Base-by-base conservation (phyloP, 1,140 invertebrate genomes). In the Neotoxoptera formosana region DNA sequence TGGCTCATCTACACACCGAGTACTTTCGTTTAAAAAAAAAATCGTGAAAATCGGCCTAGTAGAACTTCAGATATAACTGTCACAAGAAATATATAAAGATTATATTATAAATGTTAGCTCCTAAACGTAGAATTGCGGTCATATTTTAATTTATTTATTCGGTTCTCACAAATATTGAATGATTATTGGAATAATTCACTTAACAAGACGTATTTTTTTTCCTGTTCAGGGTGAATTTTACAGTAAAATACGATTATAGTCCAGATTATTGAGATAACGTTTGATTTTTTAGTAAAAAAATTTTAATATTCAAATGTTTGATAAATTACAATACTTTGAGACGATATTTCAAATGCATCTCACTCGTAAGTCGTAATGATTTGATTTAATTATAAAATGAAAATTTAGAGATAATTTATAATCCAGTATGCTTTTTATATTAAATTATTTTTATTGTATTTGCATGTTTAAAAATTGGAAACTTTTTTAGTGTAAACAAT, bases 371-470 rank as follows among this genome's bases (percentile, higher is more conserved):
- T 6, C 30, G 9, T 60, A n/a, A n/a, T 76, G 14, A n/a, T 76
- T n/a, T 30, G 30, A 76, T 76, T 76, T 76, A n/a, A n/a, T n/a
- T n/a, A n/a, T 3, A 30, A 67, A 67, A 67, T 67, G 0, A 67
- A n/a, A 76, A 76, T 76, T 76, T 76, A 76, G 30, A n/a, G n/a
- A 76, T 76, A 17, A 76, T 76, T 67, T 67, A n/a, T n/a, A 76
- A 2, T n/a, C n/a, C 60, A n/a, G 14, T n/a, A 76, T n/a, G 30
- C 3, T 76, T 67, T n/a, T 76, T 76, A 30, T 76, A 76, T 76
- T 6, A 76, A n/a, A n/a, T 20, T 76, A 53, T 53, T 53, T 6
- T 53, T 23, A 53, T 53, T 53, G 21, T 53, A 53, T 23, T 53
- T 53, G 51, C 14, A 53, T 53, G 51, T 53, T 23, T 23, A 53